Conservation (phyloP, 1,140 invertebrate species). For the Elysia chlorotica region DNA sequence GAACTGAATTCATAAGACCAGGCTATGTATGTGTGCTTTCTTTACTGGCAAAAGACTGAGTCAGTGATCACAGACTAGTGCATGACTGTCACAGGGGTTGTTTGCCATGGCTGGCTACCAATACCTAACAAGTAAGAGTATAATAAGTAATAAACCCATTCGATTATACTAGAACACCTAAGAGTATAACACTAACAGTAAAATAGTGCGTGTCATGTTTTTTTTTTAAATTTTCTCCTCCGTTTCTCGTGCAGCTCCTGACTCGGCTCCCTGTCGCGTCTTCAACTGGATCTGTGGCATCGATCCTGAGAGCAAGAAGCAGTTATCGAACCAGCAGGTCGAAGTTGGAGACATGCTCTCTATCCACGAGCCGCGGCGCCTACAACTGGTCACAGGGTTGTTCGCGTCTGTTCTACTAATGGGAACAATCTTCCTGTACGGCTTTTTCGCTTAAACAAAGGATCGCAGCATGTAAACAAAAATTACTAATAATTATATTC, state of each 20-base stretch:
- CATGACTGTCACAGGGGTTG: not conserved
- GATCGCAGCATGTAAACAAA: too few relatives aligned
- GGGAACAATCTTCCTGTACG: conserved; percentile 3
- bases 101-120: too few relatives aligned
- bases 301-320: not conserved
- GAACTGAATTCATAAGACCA: too few relatives aligned
- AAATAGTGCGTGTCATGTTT: not conserved
- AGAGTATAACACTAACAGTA: not conserved
- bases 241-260: not conserved
- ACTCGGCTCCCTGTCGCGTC: not conserved
- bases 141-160: not conserved
- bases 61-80: too few relatives aligned
- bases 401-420: not conserved
- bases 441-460: conserved; percentile 1
- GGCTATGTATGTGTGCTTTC: too few relatives aligned
- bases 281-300: conserved; percentile 23
- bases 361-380: not conserved
- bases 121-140: not conserved
- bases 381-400: not conserved
- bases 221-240: not conserved
- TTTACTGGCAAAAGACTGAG: too few relatives aligned
- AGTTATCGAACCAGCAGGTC: not conserved
- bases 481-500: too few relatives aligned
- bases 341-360: conserved; percentile 12
- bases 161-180: not conserved